Evolutionary conservation across 2,797 vertebrate species (phyloP).

Genomic region (Lutjanus argentimaculatus): DNA sequence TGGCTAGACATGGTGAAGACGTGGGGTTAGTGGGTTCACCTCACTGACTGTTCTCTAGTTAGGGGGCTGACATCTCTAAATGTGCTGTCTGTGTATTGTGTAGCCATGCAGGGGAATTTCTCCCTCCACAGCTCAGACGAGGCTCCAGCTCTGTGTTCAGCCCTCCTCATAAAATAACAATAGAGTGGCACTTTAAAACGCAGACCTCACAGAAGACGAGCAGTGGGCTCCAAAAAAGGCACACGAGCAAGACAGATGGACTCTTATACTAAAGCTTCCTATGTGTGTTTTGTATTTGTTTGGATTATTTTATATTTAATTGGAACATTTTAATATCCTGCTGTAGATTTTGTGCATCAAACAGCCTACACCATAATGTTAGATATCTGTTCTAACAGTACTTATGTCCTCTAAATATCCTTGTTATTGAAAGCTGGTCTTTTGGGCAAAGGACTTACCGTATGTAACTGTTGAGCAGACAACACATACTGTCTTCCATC

Average conservation of each 20-base stretch:
- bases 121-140: conserved; percentile 56
- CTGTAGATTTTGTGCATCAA: conserved; percentile 26
- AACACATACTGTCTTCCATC: background rate
- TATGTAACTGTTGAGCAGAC: conserved; percentile 9
- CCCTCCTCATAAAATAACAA: conserved; percentile 81
- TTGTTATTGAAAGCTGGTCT: conserved; percentile 28
- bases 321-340: conserved; percentile 25
- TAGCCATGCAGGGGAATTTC: conserved; percentile 77
- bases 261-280: conserved; percentile 40
- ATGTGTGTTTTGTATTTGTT: conserved; percentile 30
- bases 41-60: conserved; percentile 73
- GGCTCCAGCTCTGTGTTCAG: conserved; percentile 60
- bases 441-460: conserved; percentile 15
- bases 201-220: conserved; percentile 62
- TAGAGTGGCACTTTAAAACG: conserved; percentile 69
- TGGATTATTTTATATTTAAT: conserved; percentile 37
- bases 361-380: background rate
- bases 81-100: conserved; percentile 79
- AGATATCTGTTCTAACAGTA: conserved; percentile 24
- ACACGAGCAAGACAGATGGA: conserved; percentile 32
- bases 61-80: conserved; percentile 74
- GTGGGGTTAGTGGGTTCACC: conserved; percentile 75
- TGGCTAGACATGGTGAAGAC: conserved; percentile 74
- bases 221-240: conserved; percentile 43
- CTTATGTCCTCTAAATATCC: conserved; percentile 27